Evolutionary conservation across 2,888 invertebrate species (phyloP), one percentile per base, ranked within the genome.

Genomic region (Tortrix viridana): DNA sequence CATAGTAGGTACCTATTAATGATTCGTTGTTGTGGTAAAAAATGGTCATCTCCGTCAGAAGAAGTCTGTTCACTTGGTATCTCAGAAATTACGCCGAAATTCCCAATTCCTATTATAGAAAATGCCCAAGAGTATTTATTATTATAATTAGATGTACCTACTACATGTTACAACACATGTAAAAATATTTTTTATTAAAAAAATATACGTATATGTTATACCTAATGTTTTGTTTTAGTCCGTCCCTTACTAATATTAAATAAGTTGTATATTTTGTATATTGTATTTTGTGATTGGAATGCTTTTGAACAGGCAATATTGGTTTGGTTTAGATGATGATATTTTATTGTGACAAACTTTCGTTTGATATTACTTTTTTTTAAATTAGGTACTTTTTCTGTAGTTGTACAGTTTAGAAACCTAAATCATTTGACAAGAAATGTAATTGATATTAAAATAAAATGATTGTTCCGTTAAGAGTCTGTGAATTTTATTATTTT

Each of bases 231-330:
- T n/a, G 14, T 50, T 52, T 53, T 47, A 48, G 26, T 54, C 54
- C 60, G 26, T 44, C 55, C 58, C 12, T n/a, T 57, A 62, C 50
- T 57, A 56, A 56, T 52, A 43, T 23, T 26, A 57, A 22, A 38
- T 63, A 57, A 57, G 50, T 38, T 63, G 62, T 63, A 63, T 57
- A 63, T 63, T 57, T 63, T 63, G 62, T 63, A 63, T 57, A 63
- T 57, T 47, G 19, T 50, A 56, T 26, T 14, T 55, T 61, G 41
- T 19, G 18, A 55, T 44, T 44, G 18, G 44, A 48, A 12, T 46
- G 47, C 52, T 55, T 55, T 49, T 52, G 37, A 20, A 12, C 47
- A n/a, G 53, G 23, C 26, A n/a, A 14, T 2, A 22, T 49, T 48
- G 2, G 2, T 14, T 41, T 41, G 38, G 7, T 54, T 49, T 19